phyloP scores from a whole-genome alignment of 2,888 invertebrate species.

The Heliconius erato region DNA sequence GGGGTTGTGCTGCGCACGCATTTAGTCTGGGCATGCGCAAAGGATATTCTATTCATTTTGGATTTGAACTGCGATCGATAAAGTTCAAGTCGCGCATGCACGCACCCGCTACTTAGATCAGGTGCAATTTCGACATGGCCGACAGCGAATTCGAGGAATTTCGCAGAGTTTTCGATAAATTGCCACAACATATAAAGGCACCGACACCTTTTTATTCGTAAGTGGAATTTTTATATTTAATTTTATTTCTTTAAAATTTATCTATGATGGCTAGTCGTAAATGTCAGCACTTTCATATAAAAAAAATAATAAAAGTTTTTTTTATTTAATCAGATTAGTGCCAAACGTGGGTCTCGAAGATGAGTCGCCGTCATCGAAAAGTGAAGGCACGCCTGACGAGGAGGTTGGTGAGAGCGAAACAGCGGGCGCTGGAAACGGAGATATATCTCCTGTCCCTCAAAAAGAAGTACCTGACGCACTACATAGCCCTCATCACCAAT shows the following conservation, averaged over 20 bases:
- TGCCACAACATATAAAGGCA: slow-evolving; percentile 91
- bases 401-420: slow-evolving; percentile 86
- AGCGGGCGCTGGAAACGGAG: slow-evolving; percentile 56
- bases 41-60: slow-evolving; percentile 51
- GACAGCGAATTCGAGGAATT: slow-evolving; percentile 98
- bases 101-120: slow-evolving; percentile 87
- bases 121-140: slow-evolving; percentile 91
- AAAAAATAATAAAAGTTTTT: background rate
- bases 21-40: slow-evolving; percentile 61
- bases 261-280: too few relatives aligned
- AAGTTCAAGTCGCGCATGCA: slow-evolving; percentile 70
- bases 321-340: slow-evolving; percentile 87
- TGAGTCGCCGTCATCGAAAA: slow-evolving; percentile 92
- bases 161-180: slow-evolving; percentile 93
- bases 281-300: background rate
- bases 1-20: slow-evolving; percentile 62
- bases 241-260: slow-evolving; percentile 23
- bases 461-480: slow-evolving; percentile 67
- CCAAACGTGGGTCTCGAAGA: slow-evolving; percentile 94
- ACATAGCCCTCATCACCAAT: slow-evolving; percentile 74
- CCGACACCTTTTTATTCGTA: slow-evolving; percentile 95
- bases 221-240: slow-evolving; percentile 79
- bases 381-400: slow-evolving; percentile 89
- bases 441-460: slow-evolving; percentile 66
- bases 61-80: slow-evolving; percentile 70